Evolutionary conservation across 1,140 invertebrate genomes (phyloP).

Genomic region (Temnothorax nylanderi): DNA sequence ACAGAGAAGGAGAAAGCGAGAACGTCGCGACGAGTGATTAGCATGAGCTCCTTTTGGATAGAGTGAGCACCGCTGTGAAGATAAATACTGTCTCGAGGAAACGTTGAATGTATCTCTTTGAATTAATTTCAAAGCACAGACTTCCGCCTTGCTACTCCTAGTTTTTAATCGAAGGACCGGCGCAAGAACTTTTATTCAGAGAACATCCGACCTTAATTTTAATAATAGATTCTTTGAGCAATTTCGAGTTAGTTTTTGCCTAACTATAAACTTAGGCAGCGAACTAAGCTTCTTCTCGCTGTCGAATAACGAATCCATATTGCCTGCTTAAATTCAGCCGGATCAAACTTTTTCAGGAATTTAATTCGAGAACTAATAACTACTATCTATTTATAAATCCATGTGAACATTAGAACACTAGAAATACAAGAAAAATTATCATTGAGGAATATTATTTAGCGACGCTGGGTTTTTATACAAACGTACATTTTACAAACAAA

Average conservation of each 20-base stretch:
- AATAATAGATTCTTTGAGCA: constrained; percentile 49
- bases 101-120: constrained; percentile 41
- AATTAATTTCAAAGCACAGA: constrained; percentile 50
- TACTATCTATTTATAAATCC: neutral
- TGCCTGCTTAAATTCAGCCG: neutral
- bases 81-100: constrained; percentile 45
- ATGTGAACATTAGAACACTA: neutral
- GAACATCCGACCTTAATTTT: constrained; percentile 32
- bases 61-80: constrained; percentile 15
- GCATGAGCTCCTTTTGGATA: constrained; percentile 16
- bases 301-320: constrained; percentile 20
- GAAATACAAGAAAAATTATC: neutral
- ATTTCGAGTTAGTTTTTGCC: constrained; percentile 23
- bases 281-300: neutral
- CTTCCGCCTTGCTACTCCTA: constrained; percentile 9
- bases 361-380: neutral
- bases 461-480: neutral
- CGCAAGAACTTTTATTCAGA: constrained; percentile 28
- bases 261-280: constrained; percentile 6
- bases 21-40: constrained; percentile 35
- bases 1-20: constrained; percentile 12
- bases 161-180: constrained; percentile 41
- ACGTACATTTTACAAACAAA: neutral
- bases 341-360: neutral
- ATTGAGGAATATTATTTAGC: neutral